These are phyloP conservation scores for Alloscopus bannaensis DNA, from an alignment of 2,888 invertebrate species.

Conservation along the genomic window DNA sequence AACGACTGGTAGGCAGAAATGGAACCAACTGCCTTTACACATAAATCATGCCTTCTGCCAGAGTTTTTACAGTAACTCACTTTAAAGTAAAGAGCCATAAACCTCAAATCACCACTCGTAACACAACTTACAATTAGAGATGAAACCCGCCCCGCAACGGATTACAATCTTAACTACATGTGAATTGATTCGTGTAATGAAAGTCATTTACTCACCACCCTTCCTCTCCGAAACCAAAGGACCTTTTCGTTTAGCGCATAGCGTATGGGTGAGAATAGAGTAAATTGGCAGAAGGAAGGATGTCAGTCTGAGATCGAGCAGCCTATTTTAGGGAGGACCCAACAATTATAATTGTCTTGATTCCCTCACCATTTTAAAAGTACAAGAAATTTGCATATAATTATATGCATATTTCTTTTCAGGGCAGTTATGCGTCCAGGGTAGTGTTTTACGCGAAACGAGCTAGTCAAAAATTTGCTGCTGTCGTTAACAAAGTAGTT, in stretches of 20 bases:
- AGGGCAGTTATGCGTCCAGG: constrained; percentile 33
- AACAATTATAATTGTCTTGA: constrained; percentile 69
- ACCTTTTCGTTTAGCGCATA: constrained; percentile 59
- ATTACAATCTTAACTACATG: constrained; percentile 56
- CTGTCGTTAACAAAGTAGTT: background rate
- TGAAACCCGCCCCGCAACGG: constrained; percentile 49
- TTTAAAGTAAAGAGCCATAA: constrained; percentile 28
- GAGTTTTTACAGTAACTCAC: constrained; percentile 41
- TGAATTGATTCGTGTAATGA: constrained; percentile 60
- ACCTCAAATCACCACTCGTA: constrained; percentile 24
- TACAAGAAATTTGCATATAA: constrained; percentile 27
- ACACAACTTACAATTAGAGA: constrained; percentile 9
- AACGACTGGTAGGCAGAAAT: constrained; percentile 35
- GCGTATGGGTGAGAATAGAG: constrained; percentile 57
- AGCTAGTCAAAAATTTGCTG: background rate
- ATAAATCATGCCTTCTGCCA: constrained; percentile 27
- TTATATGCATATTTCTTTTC: constrained; percentile 33
- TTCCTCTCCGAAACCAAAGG: constrained; percentile 62
- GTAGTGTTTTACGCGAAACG: background rate
- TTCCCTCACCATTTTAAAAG: constrained; percentile 50
- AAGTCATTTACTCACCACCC: constrained; percentile 67
- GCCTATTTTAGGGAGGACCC: constrained; percentile 73
- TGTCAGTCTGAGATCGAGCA: constrained; percentile 69
- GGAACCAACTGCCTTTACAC: constrained; percentile 42
- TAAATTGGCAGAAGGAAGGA: constrained; percentile 69